Conservation (phyloP, 2,797 vertebrate species). For the Dipus sagitta region DNA sequence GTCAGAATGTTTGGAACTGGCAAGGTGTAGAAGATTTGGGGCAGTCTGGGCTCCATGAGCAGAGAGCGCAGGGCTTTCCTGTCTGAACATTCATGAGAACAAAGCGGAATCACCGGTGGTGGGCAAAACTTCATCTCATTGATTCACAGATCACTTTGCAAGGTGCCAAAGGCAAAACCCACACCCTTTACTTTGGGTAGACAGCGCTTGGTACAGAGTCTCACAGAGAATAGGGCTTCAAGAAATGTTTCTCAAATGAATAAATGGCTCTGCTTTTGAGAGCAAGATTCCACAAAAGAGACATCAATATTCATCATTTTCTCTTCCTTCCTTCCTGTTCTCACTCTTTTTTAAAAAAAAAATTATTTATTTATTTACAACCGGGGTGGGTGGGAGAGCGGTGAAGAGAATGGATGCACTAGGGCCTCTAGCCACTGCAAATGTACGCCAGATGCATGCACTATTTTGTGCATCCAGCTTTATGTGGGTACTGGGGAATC, state of each 20-base stretch:
- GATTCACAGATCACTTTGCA: neutral
- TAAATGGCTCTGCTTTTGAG: constrained; percentile 19
- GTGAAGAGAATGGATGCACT: no score
- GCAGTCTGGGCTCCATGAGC: neutral
- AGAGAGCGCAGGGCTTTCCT: constrained; percentile 6
- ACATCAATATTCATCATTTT: neutral
- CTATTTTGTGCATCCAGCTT: no score
- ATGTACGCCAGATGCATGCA: no score
- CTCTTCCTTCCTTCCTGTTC: neutral
- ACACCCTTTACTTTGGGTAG: neutral
- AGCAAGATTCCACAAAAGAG: constrained; percentile 54
- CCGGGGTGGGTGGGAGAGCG: neutral
- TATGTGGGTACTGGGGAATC: no score
- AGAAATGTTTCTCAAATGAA: constrained; percentile 22
- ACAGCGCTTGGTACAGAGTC: neutral
- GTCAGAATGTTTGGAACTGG: constrained; percentile 38
- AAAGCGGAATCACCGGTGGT: neutral
- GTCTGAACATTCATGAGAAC: neutral
- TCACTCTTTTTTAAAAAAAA: no score
- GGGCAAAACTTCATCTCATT: neutral
- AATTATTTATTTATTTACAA: no score
- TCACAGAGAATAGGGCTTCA: neutral
- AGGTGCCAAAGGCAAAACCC: constrained; percentile 8
- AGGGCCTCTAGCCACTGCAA: no score
- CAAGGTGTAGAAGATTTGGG: neutral